These are phyloP conservation scores for Notoglanidium macrostoma DNA, from an alignment of 2,797 vertebrate species.

Conservation along the genomic window DNA sequence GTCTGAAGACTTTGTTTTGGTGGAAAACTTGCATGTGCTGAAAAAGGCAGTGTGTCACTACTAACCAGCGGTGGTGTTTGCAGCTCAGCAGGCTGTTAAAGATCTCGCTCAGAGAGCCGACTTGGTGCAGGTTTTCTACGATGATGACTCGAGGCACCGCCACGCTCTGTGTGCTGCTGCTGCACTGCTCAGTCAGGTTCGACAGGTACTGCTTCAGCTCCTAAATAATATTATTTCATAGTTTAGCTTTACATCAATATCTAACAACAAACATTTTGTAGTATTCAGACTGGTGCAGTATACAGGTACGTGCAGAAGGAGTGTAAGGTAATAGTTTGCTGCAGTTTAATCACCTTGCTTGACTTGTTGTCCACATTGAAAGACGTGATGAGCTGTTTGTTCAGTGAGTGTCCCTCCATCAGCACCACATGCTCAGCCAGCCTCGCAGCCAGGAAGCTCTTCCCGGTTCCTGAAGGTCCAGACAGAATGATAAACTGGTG, in stretches of 20 bases:
- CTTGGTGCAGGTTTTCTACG: conserved; percentile 84
- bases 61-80: conserved; percentile 85
- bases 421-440: conserved; percentile 81
- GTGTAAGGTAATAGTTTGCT: not conserved
- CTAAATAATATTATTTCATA: conserved; percentile 61
- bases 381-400: conserved; percentile 77
- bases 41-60: not conserved
- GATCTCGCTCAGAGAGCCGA: conserved; percentile 82
- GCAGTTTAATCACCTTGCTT: conserved; percentile 74
- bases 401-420: conserved; percentile 77
- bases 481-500: conserved; percentile 84
- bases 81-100: conserved; percentile 85
- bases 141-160: conserved; percentile 83
- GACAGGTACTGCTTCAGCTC: conserved; percentile 85
- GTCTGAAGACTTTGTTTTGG: not conserved
- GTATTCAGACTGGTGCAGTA: not conserved
- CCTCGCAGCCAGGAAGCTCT: conserved; percentile 82
- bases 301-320: not conserved
- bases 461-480: conserved; percentile 83
- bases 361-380: conserved; percentile 86
- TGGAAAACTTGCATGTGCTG: not conserved
- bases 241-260: not conserved
- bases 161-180: conserved; percentile 69
- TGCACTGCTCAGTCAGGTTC: conserved; percentile 82
- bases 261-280: not conserved